These are phyloP conservation scores for Seriola dumerili DNA, from an alignment of 2,113 vertebrate species.

Conservation along the genomic window DNA sequence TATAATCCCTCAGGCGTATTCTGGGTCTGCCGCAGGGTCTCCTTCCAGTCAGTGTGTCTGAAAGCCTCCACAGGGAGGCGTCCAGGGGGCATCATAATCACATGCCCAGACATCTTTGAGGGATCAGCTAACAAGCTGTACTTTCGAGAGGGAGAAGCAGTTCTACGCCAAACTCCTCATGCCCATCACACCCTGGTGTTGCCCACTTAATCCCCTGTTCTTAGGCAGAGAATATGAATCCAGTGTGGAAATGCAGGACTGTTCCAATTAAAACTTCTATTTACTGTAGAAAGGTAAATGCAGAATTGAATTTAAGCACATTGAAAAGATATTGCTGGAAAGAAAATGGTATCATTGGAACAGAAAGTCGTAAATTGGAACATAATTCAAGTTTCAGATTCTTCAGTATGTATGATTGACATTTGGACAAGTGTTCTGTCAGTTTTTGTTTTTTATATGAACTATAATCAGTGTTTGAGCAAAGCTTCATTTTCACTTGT, in stretches of 20 bases:
- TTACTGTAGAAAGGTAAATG: not conserved
- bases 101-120: conserved; percentile 8
- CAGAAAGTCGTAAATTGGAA: no score
- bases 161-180: not conserved
- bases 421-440: no score
- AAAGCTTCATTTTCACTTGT: not conserved
- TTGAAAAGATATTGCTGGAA: not conserved
- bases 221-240: not conserved
- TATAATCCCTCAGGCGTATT: conserved; percentile 15
- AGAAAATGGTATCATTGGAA: not conserved
- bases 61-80: not conserved
- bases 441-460: no score
- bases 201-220: not conserved
- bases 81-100: conserved; percentile 2
- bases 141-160: not conserved
- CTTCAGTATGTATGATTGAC: no score
- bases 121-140: conserved; percentile 24
- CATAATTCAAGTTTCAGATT: no score
- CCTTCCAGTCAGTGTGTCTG: conserved; percentile 11
- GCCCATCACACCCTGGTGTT: no score
- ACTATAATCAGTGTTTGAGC: no score
- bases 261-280: not conserved
- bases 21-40: not conserved
- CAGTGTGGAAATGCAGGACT: not conserved
- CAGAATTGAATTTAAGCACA: not conserved